A percentile compares a stretch with the other conserved stretches of the same genome.
phyloP scores from a whole-genome alignment of 2,888 invertebrate species.

The Eulithis testata region DNA sequence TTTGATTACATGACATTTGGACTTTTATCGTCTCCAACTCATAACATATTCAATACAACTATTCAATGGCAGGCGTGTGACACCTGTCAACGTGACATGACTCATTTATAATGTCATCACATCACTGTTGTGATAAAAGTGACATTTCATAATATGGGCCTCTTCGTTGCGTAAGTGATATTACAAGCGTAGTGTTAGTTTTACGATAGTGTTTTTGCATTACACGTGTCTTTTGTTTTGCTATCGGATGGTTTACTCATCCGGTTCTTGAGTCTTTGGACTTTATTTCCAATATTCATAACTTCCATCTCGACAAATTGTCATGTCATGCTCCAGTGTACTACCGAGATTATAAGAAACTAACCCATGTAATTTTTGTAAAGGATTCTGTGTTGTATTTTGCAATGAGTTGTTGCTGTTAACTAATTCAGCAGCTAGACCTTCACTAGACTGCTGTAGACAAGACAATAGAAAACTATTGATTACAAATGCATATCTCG shows the following conservation, averaged over 20 bases:
- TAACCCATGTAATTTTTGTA: too few species aligned
- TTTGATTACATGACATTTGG: not conserved
- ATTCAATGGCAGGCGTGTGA: conserved; percentile 36
- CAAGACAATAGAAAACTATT: conserved; percentile 34
- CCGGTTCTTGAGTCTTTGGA: too few species aligned
- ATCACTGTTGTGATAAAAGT: conserved; percentile 41
- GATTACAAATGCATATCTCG: conserved; percentile 29
- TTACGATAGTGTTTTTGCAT: conserved; percentile 13
- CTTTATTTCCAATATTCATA: too few species aligned
- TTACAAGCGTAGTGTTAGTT: conserved; percentile 6
- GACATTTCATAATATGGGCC: conserved; percentile 39
- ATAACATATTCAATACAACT: conserved; percentile 26
- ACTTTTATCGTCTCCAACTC: conserved; percentile 1
- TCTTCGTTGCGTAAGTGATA: conserved; percentile 36
- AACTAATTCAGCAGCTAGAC: conserved; percentile 31
- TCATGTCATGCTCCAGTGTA: too few species aligned
- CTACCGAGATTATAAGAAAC: too few species aligned
- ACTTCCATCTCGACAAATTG: too few species aligned
- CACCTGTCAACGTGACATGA: conserved; percentile 42
- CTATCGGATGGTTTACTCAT: not conserved
- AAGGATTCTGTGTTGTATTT: not conserved
- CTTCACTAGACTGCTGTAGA: conserved; percentile 32
- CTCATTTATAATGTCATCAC: conserved; percentile 42
- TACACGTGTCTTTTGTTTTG: conserved; percentile 19
- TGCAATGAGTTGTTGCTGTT: not conserved